These are phyloP conservation scores for Onthophagus sagittarius DNA, from an alignment of 2,888 invertebrate species.

Conservation along the genomic window DNA sequence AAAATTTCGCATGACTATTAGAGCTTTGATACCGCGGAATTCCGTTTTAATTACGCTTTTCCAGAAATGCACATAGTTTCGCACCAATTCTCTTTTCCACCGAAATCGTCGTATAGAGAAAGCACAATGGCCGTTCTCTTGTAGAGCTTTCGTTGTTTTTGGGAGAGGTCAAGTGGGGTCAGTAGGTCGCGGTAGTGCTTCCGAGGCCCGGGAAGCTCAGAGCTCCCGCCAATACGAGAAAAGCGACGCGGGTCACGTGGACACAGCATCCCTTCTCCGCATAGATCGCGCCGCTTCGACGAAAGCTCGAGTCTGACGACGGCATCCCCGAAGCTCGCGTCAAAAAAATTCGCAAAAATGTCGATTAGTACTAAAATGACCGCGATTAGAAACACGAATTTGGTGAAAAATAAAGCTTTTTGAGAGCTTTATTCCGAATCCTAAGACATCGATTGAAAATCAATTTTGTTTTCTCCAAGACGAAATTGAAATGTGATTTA, in stretches of 20 bases:
- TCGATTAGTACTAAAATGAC: too few relatives aligned
- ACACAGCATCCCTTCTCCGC: conserved; percentile 46
- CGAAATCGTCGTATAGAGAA: too few relatives aligned
- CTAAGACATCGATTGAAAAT: too few relatives aligned
- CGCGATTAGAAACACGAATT: neutral
- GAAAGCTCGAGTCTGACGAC: conserved; percentile 2
- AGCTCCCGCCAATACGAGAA: conserved; percentile 41
- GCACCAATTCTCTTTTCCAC: too few relatives aligned
- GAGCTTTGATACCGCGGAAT: too few relatives aligned
- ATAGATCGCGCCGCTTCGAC: neutral
- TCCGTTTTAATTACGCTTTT: too few relatives aligned
- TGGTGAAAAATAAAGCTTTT: neutral
- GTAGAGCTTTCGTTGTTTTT: conserved; percentile 16
- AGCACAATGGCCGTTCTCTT: neutral
- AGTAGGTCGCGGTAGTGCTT: conserved; percentile 43
- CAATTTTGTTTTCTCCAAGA: neutral
- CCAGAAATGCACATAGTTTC: too few relatives aligned
- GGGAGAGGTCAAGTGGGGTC: conserved; percentile 48
- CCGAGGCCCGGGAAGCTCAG: conserved; percentile 45
- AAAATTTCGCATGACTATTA: too few relatives aligned
- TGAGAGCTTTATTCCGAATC: too few relatives aligned
- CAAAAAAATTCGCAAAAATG: neutral
- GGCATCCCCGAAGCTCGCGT: neutral
- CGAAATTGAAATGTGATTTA: too few relatives aligned
- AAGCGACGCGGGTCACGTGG: conserved; percentile 39